A percentile compares a stretch with the other conserved stretches of the same genome.
These are phyloP conservation scores for Calephelis virginiensis DNA, from an alignment of 1,140 invertebrate genomes.

Conservation along the genomic window DNA sequence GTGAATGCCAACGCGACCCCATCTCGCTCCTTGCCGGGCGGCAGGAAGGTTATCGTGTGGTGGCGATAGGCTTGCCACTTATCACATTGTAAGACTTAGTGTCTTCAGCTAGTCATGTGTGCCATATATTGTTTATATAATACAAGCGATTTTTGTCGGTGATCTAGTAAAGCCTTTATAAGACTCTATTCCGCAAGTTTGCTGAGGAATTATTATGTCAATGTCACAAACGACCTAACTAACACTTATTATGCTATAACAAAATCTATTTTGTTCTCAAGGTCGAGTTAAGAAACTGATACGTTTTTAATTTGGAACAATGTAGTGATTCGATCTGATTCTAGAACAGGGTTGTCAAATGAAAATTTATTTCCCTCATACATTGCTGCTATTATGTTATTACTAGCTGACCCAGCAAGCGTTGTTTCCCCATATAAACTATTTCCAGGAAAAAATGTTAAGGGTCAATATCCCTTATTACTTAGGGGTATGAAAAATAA, in stretches of 20 bases:
- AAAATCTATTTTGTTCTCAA: slow-evolving; percentile 11
- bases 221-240: slow-evolving; percentile 7
- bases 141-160: background rate
- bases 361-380: background rate
- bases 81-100: too few species aligned
- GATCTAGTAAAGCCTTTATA: background rate
- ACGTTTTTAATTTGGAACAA: slow-evolving; percentile 13
- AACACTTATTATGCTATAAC: slow-evolving; percentile 2
- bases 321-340: slow-evolving; percentile 6
- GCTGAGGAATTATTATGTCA: slow-evolving; percentile 4
- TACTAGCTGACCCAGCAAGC: too few species aligned
- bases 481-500: too few species aligned
- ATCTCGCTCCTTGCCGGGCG: too few species aligned
- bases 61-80: too few species aligned
- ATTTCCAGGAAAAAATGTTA: too few species aligned
- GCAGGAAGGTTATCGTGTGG: too few species aligned
- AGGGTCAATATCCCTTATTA: too few species aligned
- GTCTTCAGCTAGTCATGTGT: too few species aligned
- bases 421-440: too few species aligned
- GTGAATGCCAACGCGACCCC: too few species aligned
- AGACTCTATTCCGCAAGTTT: slow-evolving; percentile 4
- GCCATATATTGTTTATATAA: too few species aligned
- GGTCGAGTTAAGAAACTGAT: slow-evolving; percentile 11
- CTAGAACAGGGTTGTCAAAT: background rate
- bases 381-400: slow-evolving; percentile 7